A percentile compares a stretch with the other conserved stretches of the same genome.
Conservation (phyloP, 2,888 invertebrate genomes). For the Eupithecia exiguata region DNA sequence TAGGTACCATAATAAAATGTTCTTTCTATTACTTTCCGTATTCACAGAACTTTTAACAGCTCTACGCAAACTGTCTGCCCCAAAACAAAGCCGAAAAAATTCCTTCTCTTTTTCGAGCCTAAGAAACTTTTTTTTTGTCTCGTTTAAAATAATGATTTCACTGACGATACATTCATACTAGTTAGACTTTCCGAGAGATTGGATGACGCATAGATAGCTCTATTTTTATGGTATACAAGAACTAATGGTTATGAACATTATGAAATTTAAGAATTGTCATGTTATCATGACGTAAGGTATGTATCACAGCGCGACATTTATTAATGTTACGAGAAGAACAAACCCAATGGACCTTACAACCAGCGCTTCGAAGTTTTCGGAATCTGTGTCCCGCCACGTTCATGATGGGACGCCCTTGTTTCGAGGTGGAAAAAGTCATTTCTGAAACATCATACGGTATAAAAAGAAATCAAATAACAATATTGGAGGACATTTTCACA, state of each 20-base stretch:
- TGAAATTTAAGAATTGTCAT: background rate
- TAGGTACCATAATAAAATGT: too few relatives aligned
- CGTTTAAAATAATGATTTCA: too few relatives aligned
- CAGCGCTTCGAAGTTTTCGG: background rate
- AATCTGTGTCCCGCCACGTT: background rate
- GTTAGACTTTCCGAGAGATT: too few relatives aligned
- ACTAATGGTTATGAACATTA: conserved; percentile 2
- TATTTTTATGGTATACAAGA: too few relatives aligned
- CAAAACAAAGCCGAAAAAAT: too few relatives aligned
- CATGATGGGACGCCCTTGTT: background rate
- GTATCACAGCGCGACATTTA: background rate
- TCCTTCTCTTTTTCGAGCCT: too few relatives aligned
- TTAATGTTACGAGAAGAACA: background rate
- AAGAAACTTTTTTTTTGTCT: too few relatives aligned
- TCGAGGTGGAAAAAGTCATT: background rate
- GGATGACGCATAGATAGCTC: too few relatives aligned
- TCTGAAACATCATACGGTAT: background rate
- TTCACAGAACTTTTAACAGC: too few relatives aligned
- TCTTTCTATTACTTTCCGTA: too few relatives aligned
- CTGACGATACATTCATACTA: too few relatives aligned
- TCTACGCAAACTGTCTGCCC: too few relatives aligned
- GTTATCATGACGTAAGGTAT: background rate
- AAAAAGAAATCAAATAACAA: background rate
- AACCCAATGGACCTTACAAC: background rate
- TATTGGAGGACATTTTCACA: background rate